Evolutionary conservation across 2,797 vertebrate species (phyloP).

Genomic region (Tolypeutes matacus): DNA sequence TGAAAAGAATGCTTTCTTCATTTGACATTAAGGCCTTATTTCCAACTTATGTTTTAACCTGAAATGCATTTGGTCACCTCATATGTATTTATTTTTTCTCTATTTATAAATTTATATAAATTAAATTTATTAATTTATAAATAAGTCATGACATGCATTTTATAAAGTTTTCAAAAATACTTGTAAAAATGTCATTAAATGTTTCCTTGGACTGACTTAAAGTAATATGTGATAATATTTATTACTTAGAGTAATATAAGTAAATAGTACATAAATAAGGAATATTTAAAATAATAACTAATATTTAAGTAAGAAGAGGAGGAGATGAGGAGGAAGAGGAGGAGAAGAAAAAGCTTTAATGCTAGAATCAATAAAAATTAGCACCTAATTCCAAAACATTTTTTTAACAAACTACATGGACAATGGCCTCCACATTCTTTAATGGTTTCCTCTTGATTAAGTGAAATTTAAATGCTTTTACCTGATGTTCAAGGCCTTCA

Average conservation of each 20-base stretch:
- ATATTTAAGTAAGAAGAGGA: no score
- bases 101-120: no score
- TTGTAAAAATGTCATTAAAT: background rate
- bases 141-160: background rate
- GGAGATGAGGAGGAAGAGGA: background rate
- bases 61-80: background rate
- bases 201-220: background rate
- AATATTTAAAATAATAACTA: no score
- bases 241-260: background rate
- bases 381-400: background rate
- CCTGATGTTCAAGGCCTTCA: fast-evolving
- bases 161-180: background rate
- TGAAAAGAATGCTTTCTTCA: background rate
- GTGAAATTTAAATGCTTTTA: background rate
- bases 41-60: conserved; percentile 8
- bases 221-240: background rate
- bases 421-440: background rate
- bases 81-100: background rate
- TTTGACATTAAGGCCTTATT: background rate
- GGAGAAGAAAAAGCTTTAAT: background rate
- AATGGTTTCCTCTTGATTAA: background rate
- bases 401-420: background rate
- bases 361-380: background rate
- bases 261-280: no score
- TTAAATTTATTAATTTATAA: no score